Conservation (phyloP, 1,140 invertebrate genomes). For the Prorops nasuta region DNA sequence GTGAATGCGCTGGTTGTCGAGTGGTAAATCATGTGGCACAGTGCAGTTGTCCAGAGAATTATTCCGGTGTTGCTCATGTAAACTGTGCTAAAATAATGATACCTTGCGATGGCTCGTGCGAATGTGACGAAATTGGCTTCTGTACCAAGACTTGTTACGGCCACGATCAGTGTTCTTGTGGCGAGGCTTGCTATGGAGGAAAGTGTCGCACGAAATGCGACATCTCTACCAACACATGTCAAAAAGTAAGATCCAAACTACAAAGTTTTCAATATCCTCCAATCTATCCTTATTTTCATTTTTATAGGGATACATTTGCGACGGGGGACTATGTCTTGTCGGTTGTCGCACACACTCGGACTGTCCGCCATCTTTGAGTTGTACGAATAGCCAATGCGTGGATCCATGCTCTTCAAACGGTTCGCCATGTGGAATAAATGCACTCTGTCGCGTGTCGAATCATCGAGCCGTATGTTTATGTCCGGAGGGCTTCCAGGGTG, state of each 20-base stretch:
- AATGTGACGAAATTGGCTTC: conserved; percentile 77
- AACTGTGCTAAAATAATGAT: conserved; percentile 67
- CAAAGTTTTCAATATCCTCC: background rate
- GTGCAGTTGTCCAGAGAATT: conserved; percentile 79
- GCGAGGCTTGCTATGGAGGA: conserved; percentile 65
- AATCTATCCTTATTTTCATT: background rate
- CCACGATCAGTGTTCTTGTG: conserved; percentile 73
- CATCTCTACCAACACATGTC: conserved; percentile 47
- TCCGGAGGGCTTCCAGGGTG: conserved; percentile 79
- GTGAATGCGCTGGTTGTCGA: conserved; percentile 78
- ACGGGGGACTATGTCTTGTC: conserved; percentile 62
- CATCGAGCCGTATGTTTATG: conserved; percentile 82
- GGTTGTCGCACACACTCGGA: conserved; percentile 81
- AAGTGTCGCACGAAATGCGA: conserved; percentile 67
- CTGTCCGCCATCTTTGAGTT: conserved; percentile 74
- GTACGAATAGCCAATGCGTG: conserved; percentile 72
- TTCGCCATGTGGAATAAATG: conserved; percentile 72
- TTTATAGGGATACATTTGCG: conserved; percentile 63
- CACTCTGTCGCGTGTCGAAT: conserved; percentile 71
- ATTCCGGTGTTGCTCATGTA: conserved; percentile 76
- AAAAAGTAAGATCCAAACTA: conserved; percentile 39
- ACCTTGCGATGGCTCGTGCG: conserved; percentile 67
- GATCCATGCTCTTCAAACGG: conserved; percentile 69
- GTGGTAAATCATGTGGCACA: conserved; percentile 80
- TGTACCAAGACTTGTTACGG: conserved; percentile 69